These are phyloP conservation scores for Erebia ligea DNA, from an alignment of 2,888 invertebrate genomes.

Conservation along the genomic window DNA sequence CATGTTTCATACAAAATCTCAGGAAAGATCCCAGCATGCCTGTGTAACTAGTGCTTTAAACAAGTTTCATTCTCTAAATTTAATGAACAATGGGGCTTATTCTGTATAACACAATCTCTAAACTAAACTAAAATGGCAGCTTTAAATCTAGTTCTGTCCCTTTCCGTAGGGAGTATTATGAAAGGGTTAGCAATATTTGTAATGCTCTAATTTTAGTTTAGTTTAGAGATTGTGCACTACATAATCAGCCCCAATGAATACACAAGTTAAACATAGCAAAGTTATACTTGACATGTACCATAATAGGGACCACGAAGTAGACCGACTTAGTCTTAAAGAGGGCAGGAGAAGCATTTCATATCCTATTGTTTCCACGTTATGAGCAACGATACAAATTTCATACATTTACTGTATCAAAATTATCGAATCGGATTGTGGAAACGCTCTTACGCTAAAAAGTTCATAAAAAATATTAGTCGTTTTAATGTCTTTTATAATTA, in stretches of 20 bases:
- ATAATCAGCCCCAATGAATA: no score
- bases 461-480: slow-evolving; percentile 19
- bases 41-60: background rate
- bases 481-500: slow-evolving; percentile 27
- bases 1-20: background rate
- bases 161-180: no score
- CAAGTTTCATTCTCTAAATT: background rate
- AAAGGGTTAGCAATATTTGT: no score
- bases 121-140: no score
- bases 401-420: background rate
- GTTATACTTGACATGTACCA: background rate
- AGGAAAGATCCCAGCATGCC: background rate
- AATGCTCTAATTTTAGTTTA: no score
- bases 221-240: no score
- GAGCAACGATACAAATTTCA: background rate
- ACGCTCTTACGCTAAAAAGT: slow-evolving; percentile 16
- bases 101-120: no score
- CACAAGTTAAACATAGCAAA: background rate
- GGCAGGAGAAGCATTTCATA: background rate
- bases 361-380: background rate
- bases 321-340: slow-evolving; percentile 10
- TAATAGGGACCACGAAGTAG: slow-evolving; percentile 11
- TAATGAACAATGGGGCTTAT: background rate
- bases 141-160: no score
- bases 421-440: slow-evolving; percentile 1